Evolutionary conservation across 2,888 invertebrate genomes (phyloP).

Genomic region (Pseudoips prasinana): DNA sequence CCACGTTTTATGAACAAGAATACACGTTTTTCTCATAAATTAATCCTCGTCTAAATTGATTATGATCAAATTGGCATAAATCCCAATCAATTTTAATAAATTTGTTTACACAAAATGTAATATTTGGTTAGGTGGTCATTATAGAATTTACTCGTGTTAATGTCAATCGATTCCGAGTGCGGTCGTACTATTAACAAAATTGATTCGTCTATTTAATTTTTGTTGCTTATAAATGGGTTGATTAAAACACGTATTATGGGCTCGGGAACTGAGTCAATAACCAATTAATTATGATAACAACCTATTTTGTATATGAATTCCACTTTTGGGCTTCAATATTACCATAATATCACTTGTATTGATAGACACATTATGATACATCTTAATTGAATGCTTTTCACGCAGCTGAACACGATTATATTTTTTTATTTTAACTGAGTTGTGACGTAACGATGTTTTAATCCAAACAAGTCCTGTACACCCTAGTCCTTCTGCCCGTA

Average conservation of each 20-base stretch:
- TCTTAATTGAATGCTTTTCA: conserved; percentile 26
- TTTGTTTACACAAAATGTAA: conserved; percentile 23
- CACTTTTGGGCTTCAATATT: conserved; percentile 22
- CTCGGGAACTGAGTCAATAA: conserved; percentile 30
- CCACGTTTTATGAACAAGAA: conserved; percentile 48
- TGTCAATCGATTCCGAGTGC: conserved; percentile 16
- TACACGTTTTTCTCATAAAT: conserved; percentile 43
- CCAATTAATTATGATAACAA: conserved; percentile 48
- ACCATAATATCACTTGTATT: conserved; percentile 27
- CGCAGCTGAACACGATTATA: conserved; percentile 7
- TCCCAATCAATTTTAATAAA: conserved; percentile 18
- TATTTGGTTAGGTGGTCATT: conserved; percentile 20
- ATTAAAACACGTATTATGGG: conserved; percentile 30
- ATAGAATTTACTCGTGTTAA: conserved; percentile 16
- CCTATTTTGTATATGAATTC: conserved; percentile 34
- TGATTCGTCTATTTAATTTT: conserved; percentile 29
- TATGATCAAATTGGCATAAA: conserved; percentile 25
- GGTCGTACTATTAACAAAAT: conserved; percentile 28
- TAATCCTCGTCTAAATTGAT: conserved; percentile 29
- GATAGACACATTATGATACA: conserved; percentile 17
- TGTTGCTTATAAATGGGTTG: conserved; percentile 32
- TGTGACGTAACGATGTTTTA: conserved; percentile 10
- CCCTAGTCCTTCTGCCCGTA: too few relatives aligned
- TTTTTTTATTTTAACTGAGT: conserved; percentile 14
- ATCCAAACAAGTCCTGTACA: too few relatives aligned